Conservation (phyloP, 2,113 vertebrate genomes). For the Marmota flaviventris region DNA sequence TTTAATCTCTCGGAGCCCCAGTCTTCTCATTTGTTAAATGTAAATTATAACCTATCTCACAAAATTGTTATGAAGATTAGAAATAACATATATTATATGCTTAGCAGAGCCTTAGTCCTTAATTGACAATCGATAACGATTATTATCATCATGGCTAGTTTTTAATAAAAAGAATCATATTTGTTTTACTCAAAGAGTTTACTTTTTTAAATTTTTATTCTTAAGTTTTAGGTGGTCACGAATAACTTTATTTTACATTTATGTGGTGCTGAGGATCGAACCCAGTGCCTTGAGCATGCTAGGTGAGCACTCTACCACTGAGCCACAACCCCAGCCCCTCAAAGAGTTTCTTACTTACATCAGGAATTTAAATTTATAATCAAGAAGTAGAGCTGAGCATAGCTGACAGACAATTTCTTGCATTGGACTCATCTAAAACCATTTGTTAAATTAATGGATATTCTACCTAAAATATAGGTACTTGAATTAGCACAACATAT, state of each 20-base stretch:
- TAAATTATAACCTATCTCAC: conserved; percentile 23
- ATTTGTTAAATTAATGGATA: conserved; percentile 78
- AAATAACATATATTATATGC: not conserved
- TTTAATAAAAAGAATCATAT: conserved; percentile 53
- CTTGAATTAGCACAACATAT: conserved; percentile 82
- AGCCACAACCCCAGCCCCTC: not conserved
- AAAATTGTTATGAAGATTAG: not conserved
- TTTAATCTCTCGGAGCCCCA: not conserved
- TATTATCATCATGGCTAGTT: not conserved
- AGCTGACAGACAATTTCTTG: not conserved
- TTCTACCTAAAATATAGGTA: conserved; percentile 72
- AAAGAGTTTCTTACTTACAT: conserved; percentile 62
- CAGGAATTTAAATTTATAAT: conserved; percentile 56
- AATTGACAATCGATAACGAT: not conserved
- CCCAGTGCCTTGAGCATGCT: too few species aligned
- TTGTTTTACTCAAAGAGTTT: conserved; percentile 32
- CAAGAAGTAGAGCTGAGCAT: conserved; percentile 4
- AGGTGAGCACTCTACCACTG: too few species aligned
- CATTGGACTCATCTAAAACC: conserved; percentile 45
- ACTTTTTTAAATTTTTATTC: too few species aligned
- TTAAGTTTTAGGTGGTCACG: too few species aligned
- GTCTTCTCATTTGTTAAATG: conserved; percentile 34
- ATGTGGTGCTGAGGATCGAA: too few species aligned
- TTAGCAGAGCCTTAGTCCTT: not conserved
- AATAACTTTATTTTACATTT: too few species aligned